A percentile compares a stretch with the other conserved stretches of the same genome.
These are phyloP conservation scores for Callipepla squamata DNA, from an alignment of 2,113 vertebrate species.

Conservation along the genomic window DNA sequence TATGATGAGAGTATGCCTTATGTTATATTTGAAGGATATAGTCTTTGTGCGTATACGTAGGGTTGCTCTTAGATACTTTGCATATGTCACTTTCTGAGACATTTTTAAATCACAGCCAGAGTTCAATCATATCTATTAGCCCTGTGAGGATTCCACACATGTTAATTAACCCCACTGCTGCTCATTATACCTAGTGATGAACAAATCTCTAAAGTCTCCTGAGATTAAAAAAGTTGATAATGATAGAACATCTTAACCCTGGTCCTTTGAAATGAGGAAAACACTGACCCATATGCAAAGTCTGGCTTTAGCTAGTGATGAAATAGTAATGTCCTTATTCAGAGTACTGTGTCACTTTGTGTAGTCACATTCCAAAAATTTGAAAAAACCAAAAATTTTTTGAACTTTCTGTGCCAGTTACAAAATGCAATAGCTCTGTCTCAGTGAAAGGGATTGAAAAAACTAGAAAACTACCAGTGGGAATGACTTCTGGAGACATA, in stretches of 20 bases:
- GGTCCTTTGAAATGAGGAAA: neutral
- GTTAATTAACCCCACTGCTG: neutral
- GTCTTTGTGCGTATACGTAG: neutral
- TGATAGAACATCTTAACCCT: neutral
- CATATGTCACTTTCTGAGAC: neutral
- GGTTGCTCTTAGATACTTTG: neutral
- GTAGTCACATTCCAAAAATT: neutral
- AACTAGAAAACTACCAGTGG: neutral
- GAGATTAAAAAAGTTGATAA: neutral
- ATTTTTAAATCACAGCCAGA: neutral
- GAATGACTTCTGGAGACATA: neutral
- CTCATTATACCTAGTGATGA: neutral
- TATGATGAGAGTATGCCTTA: neutral
- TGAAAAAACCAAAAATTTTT: neutral
- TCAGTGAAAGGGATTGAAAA: neutral
- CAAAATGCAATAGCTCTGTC: neutral
- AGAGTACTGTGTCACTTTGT: neutral
- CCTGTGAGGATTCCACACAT: neutral
- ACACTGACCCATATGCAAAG: neutral
- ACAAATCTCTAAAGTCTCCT: neutral
- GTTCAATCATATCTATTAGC: neutral
- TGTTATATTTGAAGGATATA: neutral
- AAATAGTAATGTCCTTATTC: neutral
- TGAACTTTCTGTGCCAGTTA: fast-evolving
- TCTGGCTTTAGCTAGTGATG: neutral